Evolutionary conservation across 2,888 invertebrate genomes (phyloP), one percentile per base, ranked within the genome.

Genomic region (Meteorus cinctellus): DNA sequence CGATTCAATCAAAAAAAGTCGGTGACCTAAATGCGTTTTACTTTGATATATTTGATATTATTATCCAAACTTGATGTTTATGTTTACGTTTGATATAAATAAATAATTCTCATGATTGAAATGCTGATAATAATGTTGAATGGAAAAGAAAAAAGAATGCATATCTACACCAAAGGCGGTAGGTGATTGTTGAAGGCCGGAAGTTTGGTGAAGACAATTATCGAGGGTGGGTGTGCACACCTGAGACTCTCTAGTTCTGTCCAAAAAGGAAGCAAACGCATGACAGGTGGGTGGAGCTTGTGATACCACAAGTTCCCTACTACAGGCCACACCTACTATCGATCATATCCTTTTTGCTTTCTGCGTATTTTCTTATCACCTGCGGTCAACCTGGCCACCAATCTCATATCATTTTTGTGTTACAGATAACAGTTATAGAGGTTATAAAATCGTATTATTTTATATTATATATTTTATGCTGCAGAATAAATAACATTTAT

Each of bases 251-350:
- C 16, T 1, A 24, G 10, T 55, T 55, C n/a, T 55, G 8, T 55
- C 19, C 55, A 55, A 55, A 29, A 73, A 74, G 76, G 77, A 77
- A 72, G 67, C 72, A 73, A 78, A 80, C 76, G 78, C 72, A 74
- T 76, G 83, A 78, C 81, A 84, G 82, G 82, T 85, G 81, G 85
- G 85, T 81, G 85, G 85, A 84, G 85, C 82, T 80, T 82, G 63
- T 29, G 68, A 55, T 62, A 72, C 59, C 6, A 65, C 27, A 63
- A 65, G 24, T 62, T 76, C 60, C 75, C 79, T 76, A 79, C 78
- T 72, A 67, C 67, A 77, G 68, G 83, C 82, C 83, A 83, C 83
- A 85, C 84, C 85, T 85, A 82, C 82, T 79, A 78, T 78, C 74
- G 78, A 82, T 79, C 74, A 79, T 81, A 79, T 31, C 75, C 45